phyloP scores from a whole-genome alignment of 2,888 invertebrate genomes.

The Troides oblongomaculatus region DNA sequence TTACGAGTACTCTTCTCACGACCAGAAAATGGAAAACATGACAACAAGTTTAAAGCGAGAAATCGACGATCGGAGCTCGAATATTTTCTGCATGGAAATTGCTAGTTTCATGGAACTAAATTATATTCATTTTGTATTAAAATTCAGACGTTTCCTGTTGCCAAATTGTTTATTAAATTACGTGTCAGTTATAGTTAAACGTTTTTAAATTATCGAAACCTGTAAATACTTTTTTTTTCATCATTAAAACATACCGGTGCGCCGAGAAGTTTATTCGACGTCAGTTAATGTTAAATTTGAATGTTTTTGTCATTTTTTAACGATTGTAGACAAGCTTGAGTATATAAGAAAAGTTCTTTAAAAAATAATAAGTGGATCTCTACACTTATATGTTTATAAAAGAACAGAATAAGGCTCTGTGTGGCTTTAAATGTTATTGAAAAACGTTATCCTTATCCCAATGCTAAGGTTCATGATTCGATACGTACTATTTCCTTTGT shows the following conservation, averaged over 20 bases:
- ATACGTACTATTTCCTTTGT: too few relatives aligned
- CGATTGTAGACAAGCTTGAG: too few relatives aligned
- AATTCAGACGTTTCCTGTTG: constrained; percentile 3
- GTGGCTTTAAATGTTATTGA: too few relatives aligned
- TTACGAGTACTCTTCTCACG: constrained; percentile 9
- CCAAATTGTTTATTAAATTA: neutral
- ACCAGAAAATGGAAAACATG: constrained; percentile 11
- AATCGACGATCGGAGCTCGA: neutral
- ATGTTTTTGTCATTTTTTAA: too few relatives aligned
- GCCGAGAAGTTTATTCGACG: too few relatives aligned
- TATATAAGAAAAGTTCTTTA: too few relatives aligned
- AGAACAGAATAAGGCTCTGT: too few relatives aligned
- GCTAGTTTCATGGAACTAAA: constrained; percentile 1
- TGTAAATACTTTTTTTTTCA: neutral
- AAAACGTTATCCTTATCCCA: too few relatives aligned
- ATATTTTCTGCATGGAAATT: constrained; percentile 15
- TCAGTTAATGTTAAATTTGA: too few relatives aligned
- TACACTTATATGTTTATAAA: too few relatives aligned
- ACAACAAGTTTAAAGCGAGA: constrained; percentile 1
- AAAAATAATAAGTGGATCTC: too few relatives aligned
- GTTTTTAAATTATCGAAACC: neutral
- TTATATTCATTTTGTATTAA: constrained; percentile 10
- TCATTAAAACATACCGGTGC: neutral
- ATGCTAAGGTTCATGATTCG: too few relatives aligned
- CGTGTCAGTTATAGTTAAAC: neutral